phyloP scores from a whole-genome alignment of 2,113 vertebrate genomes.

The Campylomormyrus numenius region DNA sequence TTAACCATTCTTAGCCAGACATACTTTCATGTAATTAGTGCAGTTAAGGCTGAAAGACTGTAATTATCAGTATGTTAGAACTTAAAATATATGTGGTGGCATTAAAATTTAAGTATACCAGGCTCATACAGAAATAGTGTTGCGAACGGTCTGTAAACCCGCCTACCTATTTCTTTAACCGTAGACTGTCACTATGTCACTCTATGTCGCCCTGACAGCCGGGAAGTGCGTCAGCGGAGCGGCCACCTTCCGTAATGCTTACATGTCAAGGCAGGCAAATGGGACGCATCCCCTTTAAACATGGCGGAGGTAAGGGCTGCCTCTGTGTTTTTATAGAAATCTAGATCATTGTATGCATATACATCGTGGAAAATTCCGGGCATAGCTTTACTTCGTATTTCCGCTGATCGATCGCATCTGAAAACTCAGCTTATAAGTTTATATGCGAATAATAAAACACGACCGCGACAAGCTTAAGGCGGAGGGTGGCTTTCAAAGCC shows the following conservation, averaged over 20 bases:
- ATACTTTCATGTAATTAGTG: neutral
- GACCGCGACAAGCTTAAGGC: neutral
- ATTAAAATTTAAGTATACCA: neutral
- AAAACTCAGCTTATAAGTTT: neutral
- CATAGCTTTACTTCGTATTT: neutral
- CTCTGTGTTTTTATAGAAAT: neutral
- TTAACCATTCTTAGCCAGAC: neutral
- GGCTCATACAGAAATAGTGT: neutral
- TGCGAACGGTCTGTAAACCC: neutral
- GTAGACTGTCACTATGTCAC: neutral
- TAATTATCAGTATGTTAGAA: neutral
- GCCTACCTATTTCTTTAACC: neutral
- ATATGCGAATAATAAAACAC: neutral
- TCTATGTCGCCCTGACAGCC: neutral
- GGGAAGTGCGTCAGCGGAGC: slow-evolving; percentile 3
- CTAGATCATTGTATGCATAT: neutral
- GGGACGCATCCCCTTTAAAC: slow-evolving; percentile 18
- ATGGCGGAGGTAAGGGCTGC: slow-evolving; percentile 28
- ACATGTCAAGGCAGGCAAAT: neutral
- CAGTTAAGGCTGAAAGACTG: neutral
- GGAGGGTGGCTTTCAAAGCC: neutral
- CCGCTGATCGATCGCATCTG: neutral
- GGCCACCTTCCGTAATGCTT: neutral
- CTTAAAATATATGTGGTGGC: neutral
- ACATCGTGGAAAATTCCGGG: neutral